These are phyloP conservation scores for Pachyuromys duprasi DNA, from an alignment of 2,797 vertebrate species.

Conservation along the genomic window DNA sequence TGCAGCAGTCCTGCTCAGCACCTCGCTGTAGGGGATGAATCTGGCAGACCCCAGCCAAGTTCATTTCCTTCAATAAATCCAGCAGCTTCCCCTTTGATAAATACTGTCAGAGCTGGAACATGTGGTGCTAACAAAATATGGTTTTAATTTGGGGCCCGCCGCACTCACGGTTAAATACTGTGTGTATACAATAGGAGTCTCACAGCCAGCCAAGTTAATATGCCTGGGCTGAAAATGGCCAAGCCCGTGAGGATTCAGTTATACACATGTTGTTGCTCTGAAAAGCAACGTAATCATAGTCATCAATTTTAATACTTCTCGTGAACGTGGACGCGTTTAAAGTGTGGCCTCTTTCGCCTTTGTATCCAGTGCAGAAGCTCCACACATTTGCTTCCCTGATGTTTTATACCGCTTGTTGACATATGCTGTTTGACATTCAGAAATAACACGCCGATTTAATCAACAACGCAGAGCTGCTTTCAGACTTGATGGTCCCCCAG, in stretches of 20 bases:
- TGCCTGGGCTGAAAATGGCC: conserved; percentile 61
- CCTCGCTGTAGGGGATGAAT: background rate
- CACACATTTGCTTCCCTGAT: conserved; percentile 77
- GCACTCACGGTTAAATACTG: conserved; percentile 60
- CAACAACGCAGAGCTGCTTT: conserved; percentile 80
- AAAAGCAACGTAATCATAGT: conserved; percentile 83
- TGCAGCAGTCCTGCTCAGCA: background rate
- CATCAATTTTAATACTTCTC: conserved; percentile 82
- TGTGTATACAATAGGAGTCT: conserved; percentile 40
- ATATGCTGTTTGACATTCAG: conserved; percentile 85
- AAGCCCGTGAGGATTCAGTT: conserved; percentile 76
- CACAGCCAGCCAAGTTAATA: conserved; percentile 67
- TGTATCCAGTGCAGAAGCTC: conserved; percentile 57
- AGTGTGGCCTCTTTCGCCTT: conserved; percentile 74
- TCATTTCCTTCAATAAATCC: conserved; percentile 75
- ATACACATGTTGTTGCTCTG: conserved; percentile 77
- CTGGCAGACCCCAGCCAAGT: conserved; percentile 61
- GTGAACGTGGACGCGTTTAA: conserved; percentile 73
- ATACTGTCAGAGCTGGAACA: conserved; percentile 68
- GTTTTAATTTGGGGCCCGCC: conserved; percentile 77
- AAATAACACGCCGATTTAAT: conserved; percentile 81
- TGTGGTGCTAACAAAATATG: conserved; percentile 79
- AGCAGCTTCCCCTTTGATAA: conserved; percentile 71
- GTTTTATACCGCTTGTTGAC: conserved; percentile 80
- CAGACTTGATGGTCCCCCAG: conserved; percentile 83